A percentile compares a stretch with the other conserved stretches of the same genome.
Evolutionary conservation across 2,113 vertebrate species (phyloP).

Genomic region (Ptyas mucosa): DNA sequence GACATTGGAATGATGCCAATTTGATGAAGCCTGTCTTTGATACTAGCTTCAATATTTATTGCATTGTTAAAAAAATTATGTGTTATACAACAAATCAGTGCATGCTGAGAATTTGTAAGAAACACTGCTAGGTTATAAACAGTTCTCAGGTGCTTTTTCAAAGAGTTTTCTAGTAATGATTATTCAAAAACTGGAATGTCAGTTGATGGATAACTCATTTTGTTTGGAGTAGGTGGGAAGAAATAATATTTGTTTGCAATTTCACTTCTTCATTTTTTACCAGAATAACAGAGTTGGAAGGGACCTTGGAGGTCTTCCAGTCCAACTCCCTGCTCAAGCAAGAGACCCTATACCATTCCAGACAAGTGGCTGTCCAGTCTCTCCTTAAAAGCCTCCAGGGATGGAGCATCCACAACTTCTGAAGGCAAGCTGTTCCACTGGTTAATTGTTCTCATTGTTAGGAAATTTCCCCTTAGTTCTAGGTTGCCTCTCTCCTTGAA

Average conservation of each 20-base stretch:
- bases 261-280: slow-evolving; percentile 28
- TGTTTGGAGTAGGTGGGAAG: neutral
- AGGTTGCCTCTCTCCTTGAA: too few species aligned
- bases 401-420: too few species aligned
- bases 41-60: slow-evolving; percentile 41
- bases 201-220: neutral
- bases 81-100: slow-evolving; percentile 47
- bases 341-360: too few species aligned
- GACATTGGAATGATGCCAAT: too few species aligned
- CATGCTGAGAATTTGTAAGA: slow-evolving; percentile 59
- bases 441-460: too few species aligned
- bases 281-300: neutral
- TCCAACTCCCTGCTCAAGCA: too few species aligned
- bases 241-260: neutral
- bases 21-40: too few species aligned
- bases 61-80: slow-evolving; percentile 48
- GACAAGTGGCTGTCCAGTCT: too few species aligned
- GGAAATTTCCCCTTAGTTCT: too few species aligned
- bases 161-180: slow-evolving; percentile 52
- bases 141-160: neutral
- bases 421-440: too few species aligned
- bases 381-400: too few species aligned
- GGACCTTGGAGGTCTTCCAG: too few species aligned
- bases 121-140: slow-evolving; percentile 51
- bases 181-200: slow-evolving; percentile 27